phyloP scores from a whole-genome alignment of 2,888 invertebrate genomes.

The Calameuta idolon region DNA sequence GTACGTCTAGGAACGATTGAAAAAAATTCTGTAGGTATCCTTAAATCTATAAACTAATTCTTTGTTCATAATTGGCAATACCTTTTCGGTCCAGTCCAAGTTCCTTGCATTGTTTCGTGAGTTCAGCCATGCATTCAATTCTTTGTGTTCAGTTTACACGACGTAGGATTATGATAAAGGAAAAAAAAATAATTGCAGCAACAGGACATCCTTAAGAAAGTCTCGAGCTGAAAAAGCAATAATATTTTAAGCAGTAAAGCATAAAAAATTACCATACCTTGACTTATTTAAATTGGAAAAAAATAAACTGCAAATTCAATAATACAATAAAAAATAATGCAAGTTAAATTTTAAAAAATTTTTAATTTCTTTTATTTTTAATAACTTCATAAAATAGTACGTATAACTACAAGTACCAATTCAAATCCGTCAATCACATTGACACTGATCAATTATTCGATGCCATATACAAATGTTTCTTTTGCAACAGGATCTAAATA shows the following conservation, averaged over 20 bases:
- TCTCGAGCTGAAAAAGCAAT: neutral
- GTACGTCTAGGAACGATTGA: neutral
- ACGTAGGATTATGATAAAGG: neutral
- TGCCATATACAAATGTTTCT: conserved; percentile 20
- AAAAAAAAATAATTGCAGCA: neutral
- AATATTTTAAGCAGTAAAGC: too few species aligned
- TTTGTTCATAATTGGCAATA: neutral
- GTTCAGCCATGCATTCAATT: neutral
- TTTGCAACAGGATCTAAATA: neutral
- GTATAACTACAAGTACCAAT: neutral
- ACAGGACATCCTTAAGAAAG: neutral
- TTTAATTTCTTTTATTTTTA: neutral
- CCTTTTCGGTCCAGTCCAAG: neutral
- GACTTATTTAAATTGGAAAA: neutral
- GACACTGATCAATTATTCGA: conserved; percentile 49
- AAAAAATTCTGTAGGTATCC: neutral
- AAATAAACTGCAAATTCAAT: neutral
- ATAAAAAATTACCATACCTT: neutral
- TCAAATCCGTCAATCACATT: conserved; percentile 41
- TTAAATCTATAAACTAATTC: neutral
- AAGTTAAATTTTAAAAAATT: neutral
- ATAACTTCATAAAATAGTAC: neutral
- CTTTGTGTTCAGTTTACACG: neutral
- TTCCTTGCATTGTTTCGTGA: neutral
- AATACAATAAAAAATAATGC: neutral